Base-by-base conservation (phyloP, 1,140 invertebrate genomes). In the Linepithema humile region DNA sequence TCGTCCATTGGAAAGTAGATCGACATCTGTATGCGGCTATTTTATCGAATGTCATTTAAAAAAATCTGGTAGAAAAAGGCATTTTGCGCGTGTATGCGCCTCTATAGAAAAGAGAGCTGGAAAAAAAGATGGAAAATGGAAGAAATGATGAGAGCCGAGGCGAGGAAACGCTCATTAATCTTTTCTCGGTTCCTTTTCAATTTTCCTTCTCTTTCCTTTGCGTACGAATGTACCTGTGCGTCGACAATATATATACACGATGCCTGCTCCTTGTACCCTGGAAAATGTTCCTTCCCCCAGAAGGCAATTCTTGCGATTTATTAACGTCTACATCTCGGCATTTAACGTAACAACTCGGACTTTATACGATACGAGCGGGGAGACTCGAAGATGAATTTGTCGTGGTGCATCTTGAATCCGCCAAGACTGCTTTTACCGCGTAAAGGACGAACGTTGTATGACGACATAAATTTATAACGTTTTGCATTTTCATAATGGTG, bases 301-400 rank as follows among this genome's bases (percentile, higher is more conserved):
- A 70, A 69, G 62, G 75, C 64, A 70, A 80, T 80, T 80, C 75
- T 70, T 80, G 75, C 75, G 55, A 80, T 80, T 80, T 80, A 80
- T 80, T 80, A 80, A 80, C 64, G 75, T 80, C 64, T 70, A 55
- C 75, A 80, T 80, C 48, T 32, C 32, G 64, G 75, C 75, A 80
- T 80, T 80, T 80, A 80, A 80, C 64, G 48, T 80, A 80, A 80
- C 75, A 69, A 80, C 64, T 80, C 23, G 64, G 48, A 80, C 75
- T 55, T 69, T 67, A 45, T 55, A 32, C 64, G 75, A 80, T 80
- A 80, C 64, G 26, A 40, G 70, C 35, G 50, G 35, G 50, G 35
- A 43, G 50, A 69, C 48, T 23, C 45, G 75, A 17, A 55, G 75
- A 80, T 80, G 75, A 80, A 80, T 80, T 80, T 70, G 64, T 80